Conservation (phyloP, 1,140 invertebrate genomes). For the Hydropsyche tenuis region DNA sequence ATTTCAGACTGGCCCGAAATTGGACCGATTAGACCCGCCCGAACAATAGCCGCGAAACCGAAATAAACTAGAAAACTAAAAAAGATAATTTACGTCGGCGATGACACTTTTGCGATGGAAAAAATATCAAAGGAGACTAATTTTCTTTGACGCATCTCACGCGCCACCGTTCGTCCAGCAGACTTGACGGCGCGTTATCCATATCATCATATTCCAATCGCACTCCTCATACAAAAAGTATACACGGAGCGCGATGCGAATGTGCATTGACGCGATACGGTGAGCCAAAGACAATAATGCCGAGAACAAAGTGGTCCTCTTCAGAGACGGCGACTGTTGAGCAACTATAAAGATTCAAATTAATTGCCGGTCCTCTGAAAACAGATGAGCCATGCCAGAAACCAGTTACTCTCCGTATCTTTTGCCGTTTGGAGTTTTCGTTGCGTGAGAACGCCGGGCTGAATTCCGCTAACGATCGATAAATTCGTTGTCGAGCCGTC, state of each 20-base stretch:
- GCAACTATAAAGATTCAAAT: slow-evolving; percentile 42
- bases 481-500: no score
- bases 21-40: background rate
- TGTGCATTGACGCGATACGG: slow-evolving; percentile 34
- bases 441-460: no score
- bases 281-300: slow-evolving; percentile 40
- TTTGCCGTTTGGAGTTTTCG: no score
- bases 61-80: background rate
- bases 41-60: background rate
- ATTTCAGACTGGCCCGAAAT: background rate
- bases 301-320: slow-evolving; percentile 37
- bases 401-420: slow-evolving; percentile 32
- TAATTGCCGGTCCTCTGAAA: slow-evolving; percentile 44
- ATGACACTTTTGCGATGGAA: slow-evolving; percentile 34
- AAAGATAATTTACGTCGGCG: slow-evolving; percentile 32
- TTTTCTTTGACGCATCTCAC: slow-evolving; percentile 39
- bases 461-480: no score
- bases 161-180: slow-evolving; percentile 18
- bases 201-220: slow-evolving; percentile 25
- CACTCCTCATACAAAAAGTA: background rate
- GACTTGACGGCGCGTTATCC: slow-evolving; percentile 5
- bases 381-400: slow-evolving; percentile 41
- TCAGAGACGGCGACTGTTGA: slow-evolving; percentile 17
- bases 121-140: slow-evolving; percentile 41
- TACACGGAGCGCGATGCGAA: background rate